A percentile compares a stretch with the other conserved stretches of the same genome.
These are phyloP conservation scores for Pseudopipra pipra DNA, from an alignment of 2,113 vertebrate genomes.

Conservation along the genomic window DNA sequence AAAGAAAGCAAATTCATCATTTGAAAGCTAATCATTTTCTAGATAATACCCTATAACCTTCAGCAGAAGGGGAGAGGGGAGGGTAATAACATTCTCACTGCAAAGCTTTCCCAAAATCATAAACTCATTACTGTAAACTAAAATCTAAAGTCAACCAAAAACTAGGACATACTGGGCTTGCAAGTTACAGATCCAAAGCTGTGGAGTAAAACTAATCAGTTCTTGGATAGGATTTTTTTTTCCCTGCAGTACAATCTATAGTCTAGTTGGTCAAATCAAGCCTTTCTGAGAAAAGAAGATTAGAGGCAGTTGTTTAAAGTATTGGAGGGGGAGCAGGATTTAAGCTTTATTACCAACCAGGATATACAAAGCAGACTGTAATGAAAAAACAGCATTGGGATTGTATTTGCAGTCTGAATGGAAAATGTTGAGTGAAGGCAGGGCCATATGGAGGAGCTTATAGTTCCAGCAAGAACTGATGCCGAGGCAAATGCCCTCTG, in stretches of 20 bases:
- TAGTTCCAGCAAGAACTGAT: slow-evolving; percentile 15
- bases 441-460: slow-evolving; percentile 81
- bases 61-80: neutral
- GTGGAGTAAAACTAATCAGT: slow-evolving; percentile 72
- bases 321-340: slow-evolving; percentile 48
- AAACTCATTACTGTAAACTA: slow-evolving; percentile 24
- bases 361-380: slow-evolving; percentile 64
- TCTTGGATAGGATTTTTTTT: slow-evolving; percentile 50
- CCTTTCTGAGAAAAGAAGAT: slow-evolving; percentile 83
- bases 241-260: slow-evolving; percentile 70
- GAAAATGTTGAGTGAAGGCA: slow-evolving; percentile 68
- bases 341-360: slow-evolving; percentile 77
- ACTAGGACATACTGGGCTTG: slow-evolving; percentile 61
- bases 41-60: slow-evolving; percentile 13
- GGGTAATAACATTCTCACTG: neutral
- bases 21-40: neutral
- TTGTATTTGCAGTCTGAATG: slow-evolving; percentile 48
- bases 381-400: slow-evolving; percentile 69
- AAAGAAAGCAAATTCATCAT: neutral
- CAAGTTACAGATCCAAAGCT: slow-evolving; percentile 49
- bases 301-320: slow-evolving; percentile 78
- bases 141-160: slow-evolving; percentile 38
- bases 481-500: slow-evolving; percentile 53
- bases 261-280: slow-evolving; percentile 75
- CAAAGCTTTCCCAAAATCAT: slow-evolving; percentile 23